Evolutionary conservation across 2,797 vertebrate genomes (phyloP).

Genomic region (Aselliscus stoliczkanus): DNA sequence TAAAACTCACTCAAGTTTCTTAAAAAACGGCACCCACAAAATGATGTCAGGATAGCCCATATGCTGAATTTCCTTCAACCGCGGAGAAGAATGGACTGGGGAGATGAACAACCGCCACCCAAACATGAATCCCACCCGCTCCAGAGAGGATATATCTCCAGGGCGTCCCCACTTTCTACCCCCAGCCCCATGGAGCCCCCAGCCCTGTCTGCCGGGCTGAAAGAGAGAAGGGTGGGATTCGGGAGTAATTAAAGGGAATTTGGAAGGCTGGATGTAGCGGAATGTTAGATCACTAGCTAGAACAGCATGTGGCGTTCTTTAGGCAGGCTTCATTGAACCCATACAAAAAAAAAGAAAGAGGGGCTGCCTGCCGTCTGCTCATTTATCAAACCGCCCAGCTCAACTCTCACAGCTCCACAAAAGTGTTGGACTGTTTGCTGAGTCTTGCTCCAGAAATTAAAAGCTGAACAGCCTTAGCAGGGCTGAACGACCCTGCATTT

Average conservation of each 20-base stretch:
- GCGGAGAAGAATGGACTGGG: background rate
- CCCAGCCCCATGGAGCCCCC: constrained; percentile 87
- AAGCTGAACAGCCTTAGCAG: constrained; percentile 84
- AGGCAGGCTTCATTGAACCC: constrained; percentile 99
- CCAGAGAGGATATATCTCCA: constrained; percentile 62
- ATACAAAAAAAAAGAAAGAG: constrained; percentile 93
- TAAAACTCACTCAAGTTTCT: background rate
- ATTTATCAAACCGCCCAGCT: constrained; percentile 99
- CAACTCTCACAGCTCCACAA: constrained; percentile 98
- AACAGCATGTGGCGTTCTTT: constrained; percentile 99
- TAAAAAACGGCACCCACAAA: background rate
- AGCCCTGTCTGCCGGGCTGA: constrained; percentile 94
- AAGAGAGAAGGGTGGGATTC: constrained; percentile 98
- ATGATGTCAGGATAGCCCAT: background rate
- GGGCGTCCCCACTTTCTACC: constrained; percentile 85
- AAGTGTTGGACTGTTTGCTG: constrained; percentile 97
- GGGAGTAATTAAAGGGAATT: constrained; percentile 99
- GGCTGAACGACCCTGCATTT: constrained; percentile 73
- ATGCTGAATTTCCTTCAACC: background rate
- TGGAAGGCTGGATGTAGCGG: constrained; percentile 99
- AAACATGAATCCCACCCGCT: background rate
- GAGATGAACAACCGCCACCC: constrained; percentile 12
- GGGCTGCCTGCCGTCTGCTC: constrained; percentile 98
- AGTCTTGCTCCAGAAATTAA: constrained; percentile 94
- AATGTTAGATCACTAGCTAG: constrained; percentile 99